A percentile compares a stretch with the other conserved stretches of the same genome.
phyloP scores from a whole-genome alignment of 2,797 vertebrate genomes.

The Fistularia tabacaria region DNA sequence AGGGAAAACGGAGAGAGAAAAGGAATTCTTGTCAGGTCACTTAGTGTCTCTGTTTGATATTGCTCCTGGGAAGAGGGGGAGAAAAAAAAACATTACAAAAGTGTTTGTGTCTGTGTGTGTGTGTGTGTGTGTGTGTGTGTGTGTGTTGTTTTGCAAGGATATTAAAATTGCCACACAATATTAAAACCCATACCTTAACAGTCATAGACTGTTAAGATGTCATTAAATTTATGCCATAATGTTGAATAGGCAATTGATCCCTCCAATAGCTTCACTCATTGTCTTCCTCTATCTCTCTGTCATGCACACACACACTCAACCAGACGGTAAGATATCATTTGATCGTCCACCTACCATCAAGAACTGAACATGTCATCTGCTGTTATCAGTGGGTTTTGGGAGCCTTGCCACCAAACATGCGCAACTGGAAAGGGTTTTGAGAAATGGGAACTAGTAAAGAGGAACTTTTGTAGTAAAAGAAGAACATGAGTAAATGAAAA shows the following conservation, averaged over 20 bases:
- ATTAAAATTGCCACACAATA: too few species aligned
- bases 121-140: constrained; percentile 4
- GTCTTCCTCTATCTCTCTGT: background rate
- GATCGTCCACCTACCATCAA: too few species aligned
- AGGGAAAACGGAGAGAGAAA: constrained; percentile 32
- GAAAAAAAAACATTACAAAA: constrained; percentile 53
- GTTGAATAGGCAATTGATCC: background rate
- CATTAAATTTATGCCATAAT: too few species aligned
- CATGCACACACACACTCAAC: constrained; percentile 18
- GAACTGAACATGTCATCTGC: background rate
- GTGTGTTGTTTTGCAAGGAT: constrained; percentile 47
- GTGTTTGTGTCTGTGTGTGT: constrained; percentile 23
- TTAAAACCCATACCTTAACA: too few species aligned
- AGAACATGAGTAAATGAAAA: constrained; percentile 40
- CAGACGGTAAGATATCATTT: constrained; percentile 32
- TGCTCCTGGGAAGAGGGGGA: constrained; percentile 67
- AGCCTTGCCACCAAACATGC: constrained; percentile 19
- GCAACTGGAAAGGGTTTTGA: constrained; percentile 13
- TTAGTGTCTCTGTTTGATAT: constrained; percentile 72
- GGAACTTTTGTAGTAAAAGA: constrained; percentile 43
- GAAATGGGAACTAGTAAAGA: constrained; percentile 48
- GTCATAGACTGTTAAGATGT: too few species aligned
- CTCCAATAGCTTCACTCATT: too few species aligned
- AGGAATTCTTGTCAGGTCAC: constrained; percentile 69
- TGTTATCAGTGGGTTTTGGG: background rate